Base-by-base conservation (phyloP, 2,797 vertebrate species). In the Diglossa cyanea region DNA sequence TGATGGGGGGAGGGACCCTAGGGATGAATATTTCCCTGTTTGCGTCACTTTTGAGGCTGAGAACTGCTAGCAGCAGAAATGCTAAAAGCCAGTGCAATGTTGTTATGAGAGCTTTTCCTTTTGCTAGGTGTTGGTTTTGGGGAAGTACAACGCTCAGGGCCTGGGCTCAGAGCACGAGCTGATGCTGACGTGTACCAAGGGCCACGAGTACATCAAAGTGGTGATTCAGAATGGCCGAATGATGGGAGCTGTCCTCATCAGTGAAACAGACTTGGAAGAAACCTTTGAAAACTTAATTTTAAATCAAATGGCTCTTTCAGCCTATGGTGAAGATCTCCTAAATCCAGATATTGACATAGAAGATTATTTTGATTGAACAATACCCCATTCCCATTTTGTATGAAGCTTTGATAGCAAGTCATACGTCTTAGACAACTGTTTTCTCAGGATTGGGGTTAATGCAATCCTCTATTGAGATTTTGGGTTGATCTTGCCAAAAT, bases 261-360 rank as follows among this genome's bases (percentile, higher is more conserved):
- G 99, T 20, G 99, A 99, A 68, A 99, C 99, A 0, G 98, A 99
- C 92, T 96, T 99, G 89, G 99, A 99, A 92, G 99, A 99, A 97
- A 99, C 99, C 12, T 99, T 99, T 96, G 99, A 99, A 97, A 99
- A 99, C 94, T 96, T 99, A 55, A 99, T 99, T 94, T 98, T 99
- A 92, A 99, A 99, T 96, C 99, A 98, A 60, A 99, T 99, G 99
- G 98, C 99, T 94, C 98, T 99, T 92, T 99, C 99, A 3, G 94
- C 95, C 9, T 99, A 99, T 16, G 98, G 98, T 74, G 99, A 99
- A 92, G 98, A 99, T 44, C 98, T 99, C 19, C 98, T 99, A 54
- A 98, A 99, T 97, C 99, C 99, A 45, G 93, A 98, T 94, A 97
- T 99, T 37, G 99, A 99, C 63, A 99, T 99, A 86, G 99, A 99